Percentiles rank a stretch among this genome's conserved stretches.
phyloP scores from a whole-genome alignment of 2,113 vertebrate species.

The Myotis lucifugus region DNA sequence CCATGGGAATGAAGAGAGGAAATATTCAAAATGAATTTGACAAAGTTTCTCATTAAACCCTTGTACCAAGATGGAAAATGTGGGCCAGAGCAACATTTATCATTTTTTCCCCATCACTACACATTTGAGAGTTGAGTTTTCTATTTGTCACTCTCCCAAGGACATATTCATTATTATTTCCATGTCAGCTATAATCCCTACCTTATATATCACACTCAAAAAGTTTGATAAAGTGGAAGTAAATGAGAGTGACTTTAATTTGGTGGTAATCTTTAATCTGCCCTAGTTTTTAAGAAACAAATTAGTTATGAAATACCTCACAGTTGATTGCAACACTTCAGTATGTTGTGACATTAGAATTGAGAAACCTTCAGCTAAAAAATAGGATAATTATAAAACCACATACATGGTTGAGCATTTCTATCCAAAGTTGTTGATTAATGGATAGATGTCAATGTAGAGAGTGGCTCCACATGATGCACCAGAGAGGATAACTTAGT shows the following conservation, averaged over 20 bases:
- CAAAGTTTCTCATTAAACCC: constrained; percentile 26
- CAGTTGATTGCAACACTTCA: constrained; percentile 48
- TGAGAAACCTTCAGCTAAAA: constrained; percentile 58
- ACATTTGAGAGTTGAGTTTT: constrained; percentile 33
- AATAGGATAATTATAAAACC: constrained; percentile 54
- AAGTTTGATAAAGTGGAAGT: constrained; percentile 8
- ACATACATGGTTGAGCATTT: not conserved
- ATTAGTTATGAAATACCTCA: constrained; percentile 61
- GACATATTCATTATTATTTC: not conserved
- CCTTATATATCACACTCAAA: constrained; percentile 8
- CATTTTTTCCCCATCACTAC: not conserved
- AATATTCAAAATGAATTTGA: constrained; percentile 24
- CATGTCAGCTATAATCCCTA: not conserved
- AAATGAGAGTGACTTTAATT: not conserved
- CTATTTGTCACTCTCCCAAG: not conserved
- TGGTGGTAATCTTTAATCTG: constrained; percentile 50
- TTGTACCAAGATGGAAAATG: not conserved
- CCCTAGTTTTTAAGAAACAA: constrained; percentile 44
- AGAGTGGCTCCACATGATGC: not conserved
- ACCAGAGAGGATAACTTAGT: not conserved
- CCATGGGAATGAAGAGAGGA: constrained; percentile 11
- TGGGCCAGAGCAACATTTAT: not conserved
- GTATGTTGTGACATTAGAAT: constrained; percentile 50
- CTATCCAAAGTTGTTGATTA: constrained; percentile 25
- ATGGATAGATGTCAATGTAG: not conserved